phyloP scores from a whole-genome alignment of 2,888 invertebrate species.

The Epicampocera succincta region DNA sequence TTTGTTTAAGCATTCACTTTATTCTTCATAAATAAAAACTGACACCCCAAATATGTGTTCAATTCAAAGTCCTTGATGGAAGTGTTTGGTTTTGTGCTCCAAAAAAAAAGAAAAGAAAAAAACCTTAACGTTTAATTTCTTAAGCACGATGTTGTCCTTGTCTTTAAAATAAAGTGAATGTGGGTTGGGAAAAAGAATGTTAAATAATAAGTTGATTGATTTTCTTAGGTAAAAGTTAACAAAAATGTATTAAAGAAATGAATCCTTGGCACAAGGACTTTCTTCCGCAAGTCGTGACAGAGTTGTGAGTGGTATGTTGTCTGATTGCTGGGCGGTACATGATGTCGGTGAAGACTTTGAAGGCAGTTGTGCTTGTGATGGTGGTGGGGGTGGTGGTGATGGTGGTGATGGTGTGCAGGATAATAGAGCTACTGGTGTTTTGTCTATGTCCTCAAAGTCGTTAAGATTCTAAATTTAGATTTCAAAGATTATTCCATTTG shows the following conservation, averaged over 20 bases:
- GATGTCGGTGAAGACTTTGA: constrained; percentile 13
- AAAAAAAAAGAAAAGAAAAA: too few relatives aligned
- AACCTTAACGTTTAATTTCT: too few relatives aligned
- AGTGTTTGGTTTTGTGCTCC: too few relatives aligned
- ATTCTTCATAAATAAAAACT: too few relatives aligned
- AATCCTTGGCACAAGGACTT: background rate
- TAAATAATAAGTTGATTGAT: constrained; percentile 23
- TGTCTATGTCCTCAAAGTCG: constrained; percentile 46
- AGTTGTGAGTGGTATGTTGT: background rate
- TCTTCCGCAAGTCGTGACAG: background rate
- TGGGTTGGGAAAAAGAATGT: background rate
- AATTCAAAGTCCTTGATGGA: too few relatives aligned
- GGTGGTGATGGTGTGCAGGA: constrained; percentile 19
- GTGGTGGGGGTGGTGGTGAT: constrained; percentile 24
- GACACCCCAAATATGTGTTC: too few relatives aligned
- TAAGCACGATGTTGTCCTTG: too few relatives aligned
- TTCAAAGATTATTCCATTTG: background rate
- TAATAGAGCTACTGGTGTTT: constrained; percentile 30
- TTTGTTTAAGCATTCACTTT: too few relatives aligned
- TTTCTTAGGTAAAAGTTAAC: constrained; percentile 3
- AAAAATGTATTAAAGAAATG: background rate
- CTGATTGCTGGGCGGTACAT: constrained; percentile 23
- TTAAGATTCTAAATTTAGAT: constrained; percentile 42
- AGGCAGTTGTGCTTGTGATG: background rate
- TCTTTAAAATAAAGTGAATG: too few relatives aligned